Conservation (phyloP, 2,113 vertebrate genomes). For the Thinocorus orbignyianus region DNA sequence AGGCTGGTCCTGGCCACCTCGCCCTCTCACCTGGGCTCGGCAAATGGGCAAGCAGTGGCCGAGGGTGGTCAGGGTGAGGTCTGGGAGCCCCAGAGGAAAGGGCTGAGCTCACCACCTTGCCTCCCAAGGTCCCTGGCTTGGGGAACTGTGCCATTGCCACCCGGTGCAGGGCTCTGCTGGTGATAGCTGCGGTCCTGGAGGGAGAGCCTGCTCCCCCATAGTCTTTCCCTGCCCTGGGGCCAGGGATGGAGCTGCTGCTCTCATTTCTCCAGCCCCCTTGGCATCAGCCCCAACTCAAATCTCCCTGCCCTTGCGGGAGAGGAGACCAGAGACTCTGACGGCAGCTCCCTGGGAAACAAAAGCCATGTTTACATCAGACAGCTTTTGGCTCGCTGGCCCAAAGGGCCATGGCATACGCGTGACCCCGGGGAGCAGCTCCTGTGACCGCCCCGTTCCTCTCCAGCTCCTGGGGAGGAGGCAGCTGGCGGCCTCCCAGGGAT, state of each 20-base stretch:
- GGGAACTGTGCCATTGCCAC: neutral
- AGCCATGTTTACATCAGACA: constrained; percentile 21
- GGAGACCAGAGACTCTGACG: neutral
- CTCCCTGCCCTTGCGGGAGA: accelerated
- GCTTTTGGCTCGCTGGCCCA: neutral
- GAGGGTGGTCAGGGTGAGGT: neutral
- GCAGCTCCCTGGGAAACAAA: constrained; percentile 17
- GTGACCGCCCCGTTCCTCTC: accelerated
- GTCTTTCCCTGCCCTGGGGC: neutral
- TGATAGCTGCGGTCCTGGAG: constrained; percentile 27
- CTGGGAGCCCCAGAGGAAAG: neutral
- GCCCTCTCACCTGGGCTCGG: neutral
- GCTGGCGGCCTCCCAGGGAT: neutral
- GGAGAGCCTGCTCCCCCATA: neutral
- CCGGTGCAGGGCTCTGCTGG: constrained; percentile 34
- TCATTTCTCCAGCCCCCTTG: neutral
- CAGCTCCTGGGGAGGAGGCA: accelerated
- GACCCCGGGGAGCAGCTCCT: neutral
- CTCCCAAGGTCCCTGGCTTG: neutral
- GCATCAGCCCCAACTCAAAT: neutral
- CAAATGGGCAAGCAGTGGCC: accelerated
- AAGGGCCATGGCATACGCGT: neutral
- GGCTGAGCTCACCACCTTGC: neutral
- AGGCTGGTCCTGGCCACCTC: neutral
- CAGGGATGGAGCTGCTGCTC: neutral